A percentile compares a stretch with the other conserved stretches of the same genome.
Evolutionary conservation across 2,797 vertebrate genomes (phyloP).

Genomic region (Xenopus petersii): DNA sequence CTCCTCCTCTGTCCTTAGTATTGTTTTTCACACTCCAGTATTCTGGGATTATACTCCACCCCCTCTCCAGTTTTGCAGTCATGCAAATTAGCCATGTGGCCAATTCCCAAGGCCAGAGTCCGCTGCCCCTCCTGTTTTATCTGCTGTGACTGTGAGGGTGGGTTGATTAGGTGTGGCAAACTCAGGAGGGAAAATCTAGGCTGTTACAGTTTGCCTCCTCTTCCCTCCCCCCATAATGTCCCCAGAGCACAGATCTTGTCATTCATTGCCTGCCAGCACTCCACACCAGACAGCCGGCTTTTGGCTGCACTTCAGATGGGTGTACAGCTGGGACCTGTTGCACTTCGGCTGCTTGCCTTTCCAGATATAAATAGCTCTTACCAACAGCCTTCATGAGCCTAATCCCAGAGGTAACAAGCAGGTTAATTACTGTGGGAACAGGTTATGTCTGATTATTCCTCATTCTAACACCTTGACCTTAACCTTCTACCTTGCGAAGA

Average conservation of each 20-base stretch:
- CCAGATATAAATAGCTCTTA: conserved; percentile 92
- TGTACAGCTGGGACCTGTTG: conserved; percentile 98
- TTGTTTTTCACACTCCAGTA: conserved; percentile 3
- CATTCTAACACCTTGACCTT: background rate
- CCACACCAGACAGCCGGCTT: conserved; percentile 92
- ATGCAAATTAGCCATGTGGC: conserved; percentile 99
- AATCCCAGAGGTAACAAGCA: conserved; percentile 85
- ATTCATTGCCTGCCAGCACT: conserved; percentile 96
- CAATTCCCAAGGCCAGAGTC: conserved; percentile 74
- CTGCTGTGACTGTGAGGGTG: background rate
- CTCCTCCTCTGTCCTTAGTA: background rate
- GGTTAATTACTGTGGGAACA: conserved; percentile 96
- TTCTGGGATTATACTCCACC: background rate
- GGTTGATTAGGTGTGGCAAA: conserved; percentile 29
- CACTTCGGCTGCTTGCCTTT: conserved; percentile 95
- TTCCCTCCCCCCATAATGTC: conserved; percentile 70
- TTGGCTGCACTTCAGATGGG: conserved; percentile 93
- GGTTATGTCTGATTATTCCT: background rate
- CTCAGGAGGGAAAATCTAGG: conserved; percentile 15
- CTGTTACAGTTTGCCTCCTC: background rate
- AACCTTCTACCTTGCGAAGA: too few species aligned
- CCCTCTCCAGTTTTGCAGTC: conserved; percentile 73
- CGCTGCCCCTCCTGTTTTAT: background rate
- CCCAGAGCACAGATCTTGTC: conserved; percentile 70
- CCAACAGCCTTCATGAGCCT: conserved; percentile 85